These are phyloP conservation scores for Drosophila melanosoma DNA, from an alignment of 2,888 invertebrate genomes.

Conservation along the genomic window DNA sequence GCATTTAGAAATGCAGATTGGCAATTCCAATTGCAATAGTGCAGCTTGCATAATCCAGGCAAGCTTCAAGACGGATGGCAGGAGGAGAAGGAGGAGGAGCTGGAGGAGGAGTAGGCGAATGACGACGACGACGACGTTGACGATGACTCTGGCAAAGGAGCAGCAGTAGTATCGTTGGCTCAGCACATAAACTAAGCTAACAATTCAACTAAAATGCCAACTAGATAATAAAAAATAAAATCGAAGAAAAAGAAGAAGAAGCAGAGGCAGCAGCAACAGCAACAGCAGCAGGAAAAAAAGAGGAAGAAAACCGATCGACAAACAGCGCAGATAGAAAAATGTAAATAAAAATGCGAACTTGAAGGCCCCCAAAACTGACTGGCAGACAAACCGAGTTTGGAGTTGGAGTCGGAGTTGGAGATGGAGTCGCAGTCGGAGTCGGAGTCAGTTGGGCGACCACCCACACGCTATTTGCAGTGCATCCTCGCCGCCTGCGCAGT, in stretches of 20 bases:
- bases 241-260: conserved; percentile 47
- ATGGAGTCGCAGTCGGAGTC: conserved; percentile 37
- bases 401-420: conserved; percentile 35
- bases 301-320: conserved; percentile 10
- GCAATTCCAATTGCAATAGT: conserved; percentile 47
- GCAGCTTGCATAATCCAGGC: conserved; percentile 45
- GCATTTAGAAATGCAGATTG: conserved; percentile 60
- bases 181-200: conserved; percentile 64
- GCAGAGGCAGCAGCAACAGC: conserved; percentile 30
- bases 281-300: conserved; percentile 3
- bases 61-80: not conserved
- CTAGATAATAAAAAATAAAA: conserved; percentile 77
- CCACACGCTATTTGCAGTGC: conserved; percentile 56
- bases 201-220: conserved; percentile 81
- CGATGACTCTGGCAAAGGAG: conserved; percentile 23
- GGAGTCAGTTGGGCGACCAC: conserved; percentile 51
- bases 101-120: not conserved
- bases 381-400: conserved; percentile 42
- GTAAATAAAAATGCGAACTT: conserved; percentile 71
- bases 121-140: not conserved
- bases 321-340: conserved; percentile 55
- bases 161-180: conserved; percentile 10
- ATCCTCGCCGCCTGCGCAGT: conserved; percentile 80
- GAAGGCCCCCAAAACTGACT: conserved; percentile 40
- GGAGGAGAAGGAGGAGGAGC: not conserved